These are phyloP conservation scores for Phalacrocorax aristotelis DNA, from an alignment of 2,113 vertebrate genomes.

Conservation along the genomic window DNA sequence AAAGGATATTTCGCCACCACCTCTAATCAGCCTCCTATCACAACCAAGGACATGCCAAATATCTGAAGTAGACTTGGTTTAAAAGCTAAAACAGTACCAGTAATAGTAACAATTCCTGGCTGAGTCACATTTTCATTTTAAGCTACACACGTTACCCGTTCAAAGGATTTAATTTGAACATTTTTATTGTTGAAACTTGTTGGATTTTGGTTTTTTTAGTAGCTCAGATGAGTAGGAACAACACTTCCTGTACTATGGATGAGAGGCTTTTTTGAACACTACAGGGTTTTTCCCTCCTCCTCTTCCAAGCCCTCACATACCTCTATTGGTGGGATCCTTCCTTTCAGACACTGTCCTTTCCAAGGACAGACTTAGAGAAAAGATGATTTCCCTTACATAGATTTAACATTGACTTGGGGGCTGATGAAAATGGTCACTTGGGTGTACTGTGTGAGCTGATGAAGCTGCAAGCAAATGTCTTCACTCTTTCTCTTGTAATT, in stretches of 20 bases:
- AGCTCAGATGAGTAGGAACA: slow-evolving; percentile 7
- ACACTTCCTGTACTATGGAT: background rate
- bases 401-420: background rate
- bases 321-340: background rate
- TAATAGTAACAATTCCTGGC: slow-evolving; percentile 46
- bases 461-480: slow-evolving; percentile 60
- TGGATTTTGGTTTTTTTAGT: background rate
- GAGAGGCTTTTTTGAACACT: background rate
- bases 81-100: slow-evolving; percentile 17
- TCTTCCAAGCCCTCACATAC: background rate
- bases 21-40: background rate
- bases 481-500: slow-evolving; percentile 61
- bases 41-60: background rate
- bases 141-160: background rate
- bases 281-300: slow-evolving; percentile 22
- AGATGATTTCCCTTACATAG: background rate
- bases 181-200: slow-evolving; percentile 25
- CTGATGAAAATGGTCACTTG: background rate
- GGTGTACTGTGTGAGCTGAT: background rate
- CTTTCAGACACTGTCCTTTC: background rate
- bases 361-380: background rate
- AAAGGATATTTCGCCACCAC: background rate
- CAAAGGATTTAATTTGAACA: slow-evolving; percentile 16
- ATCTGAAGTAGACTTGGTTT: background rate
- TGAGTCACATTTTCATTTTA: slow-evolving; percentile 37